Conservation (phyloP, 2,888 invertebrate genomes). For the Ametastegia equiseti region DNA sequence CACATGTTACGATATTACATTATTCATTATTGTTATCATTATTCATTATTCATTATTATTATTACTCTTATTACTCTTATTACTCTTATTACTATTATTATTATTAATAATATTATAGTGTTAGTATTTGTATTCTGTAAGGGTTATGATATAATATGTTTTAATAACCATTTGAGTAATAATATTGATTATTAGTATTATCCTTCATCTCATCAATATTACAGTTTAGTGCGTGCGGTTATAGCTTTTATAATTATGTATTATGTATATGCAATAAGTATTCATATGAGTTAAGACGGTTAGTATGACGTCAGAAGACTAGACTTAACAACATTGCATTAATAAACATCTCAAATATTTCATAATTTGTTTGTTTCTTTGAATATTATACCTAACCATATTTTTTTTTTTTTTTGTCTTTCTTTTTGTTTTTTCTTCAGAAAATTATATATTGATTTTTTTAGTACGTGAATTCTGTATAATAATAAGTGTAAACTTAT, state of each 20-base stretch:
- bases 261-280: background rate
- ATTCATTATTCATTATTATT: constrained; percentile 21
- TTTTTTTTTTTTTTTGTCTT: constrained; percentile 39
- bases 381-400: constrained; percentile 49
- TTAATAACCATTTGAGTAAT: constrained; percentile 3
- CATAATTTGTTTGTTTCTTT: constrained; percentile 57
- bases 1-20: constrained; percentile 45
- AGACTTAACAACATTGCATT: constrained; percentile 63
- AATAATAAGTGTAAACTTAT: constrained; percentile 61
- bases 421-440: constrained; percentile 22
- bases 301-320: constrained; percentile 35
- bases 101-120: constrained; percentile 13
- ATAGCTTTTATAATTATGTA: constrained; percentile 23
- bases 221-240: constrained; percentile 37
- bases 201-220: constrained; percentile 25
- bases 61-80: constrained; percentile 23
- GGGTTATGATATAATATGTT: background rate
- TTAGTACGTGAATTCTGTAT: constrained; percentile 35
- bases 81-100: constrained; percentile 27
- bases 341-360: constrained; percentile 66
- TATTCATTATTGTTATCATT: no score
- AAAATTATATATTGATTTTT: constrained; percentile 30
- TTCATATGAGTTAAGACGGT: background rate
- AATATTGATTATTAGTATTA: constrained; percentile 17
- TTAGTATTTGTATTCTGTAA: background rate